These are phyloP conservation scores for Drosophila rhopaloa DNA, from an alignment of 1,140 invertebrate species.

Conservation along the genomic window DNA sequence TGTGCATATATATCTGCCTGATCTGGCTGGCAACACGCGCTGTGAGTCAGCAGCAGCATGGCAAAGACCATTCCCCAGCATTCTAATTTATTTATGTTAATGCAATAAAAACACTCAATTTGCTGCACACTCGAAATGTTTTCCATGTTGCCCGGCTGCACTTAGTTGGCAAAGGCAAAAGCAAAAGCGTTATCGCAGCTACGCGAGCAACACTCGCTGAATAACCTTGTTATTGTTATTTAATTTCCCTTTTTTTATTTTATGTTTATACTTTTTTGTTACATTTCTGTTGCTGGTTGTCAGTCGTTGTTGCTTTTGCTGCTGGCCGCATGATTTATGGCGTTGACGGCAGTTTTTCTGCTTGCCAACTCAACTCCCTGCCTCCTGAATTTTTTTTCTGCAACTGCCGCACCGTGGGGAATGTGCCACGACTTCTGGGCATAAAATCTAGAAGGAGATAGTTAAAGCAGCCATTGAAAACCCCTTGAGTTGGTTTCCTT, in stretches of 20 bases:
- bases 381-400: slow-evolving; percentile 9
- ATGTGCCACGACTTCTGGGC: not conserved
- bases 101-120: slow-evolving; percentile 82
- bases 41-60: slow-evolving; percentile 53
- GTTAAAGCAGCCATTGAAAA: not conserved
- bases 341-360: slow-evolving; percentile 66
- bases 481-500: not conserved
- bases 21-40: slow-evolving; percentile 16
- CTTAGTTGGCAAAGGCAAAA: slow-evolving; percentile 37
- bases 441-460: not conserved
- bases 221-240: slow-evolving; percentile 82
- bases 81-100: slow-evolving; percentile 83
- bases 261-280: slow-evolving; percentile 45
- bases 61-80: slow-evolving; percentile 38
- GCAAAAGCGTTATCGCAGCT: slow-evolving; percentile 29
- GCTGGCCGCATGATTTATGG: slow-evolving; percentile 72
- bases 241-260: slow-evolving; percentile 69
- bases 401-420: slow-evolving; percentile 38
- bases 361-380: slow-evolving; percentile 22
- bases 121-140: slow-evolving; percentile 63
- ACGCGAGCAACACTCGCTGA: slow-evolving; percentile 30
- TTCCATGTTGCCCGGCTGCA: slow-evolving; percentile 30
- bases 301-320: slow-evolving; percentile 27
- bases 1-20: slow-evolving; percentile 3
- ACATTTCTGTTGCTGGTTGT: slow-evolving; percentile 49